Evolutionary conservation across 37 sponge, comb jelly and placozoan genomes (phyloP), one percentile per base, ranked within the genome.

Genomic region (Chondrosia reniformis): DNA sequence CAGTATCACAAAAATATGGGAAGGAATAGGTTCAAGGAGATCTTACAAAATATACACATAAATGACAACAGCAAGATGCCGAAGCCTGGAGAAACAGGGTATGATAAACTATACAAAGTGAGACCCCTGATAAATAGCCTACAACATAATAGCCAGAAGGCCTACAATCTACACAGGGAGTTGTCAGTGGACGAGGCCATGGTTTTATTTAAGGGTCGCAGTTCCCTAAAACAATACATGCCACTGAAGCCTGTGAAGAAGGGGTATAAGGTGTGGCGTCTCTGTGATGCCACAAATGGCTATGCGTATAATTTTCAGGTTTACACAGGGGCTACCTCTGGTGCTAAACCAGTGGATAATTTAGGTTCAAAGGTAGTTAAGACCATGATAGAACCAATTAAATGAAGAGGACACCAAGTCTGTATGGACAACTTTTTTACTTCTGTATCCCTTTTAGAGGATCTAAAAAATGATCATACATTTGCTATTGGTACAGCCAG

Each of bases 71-170:
- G 5, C 2, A 64, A 7, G 33, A 64, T 64, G 66, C 66, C 66
- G 17, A 4, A 32, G 32, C 34, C 66, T 64, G 66, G 66, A 2
- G 2, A 4, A 2, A 2, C 66, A 32, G 33, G 33, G 4, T 10
- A 34, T 64, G 66, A 64, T 13, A 64, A 64, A 7, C 36, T 64
- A 4, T 64, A 64, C 34, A 64, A 64, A 10, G 66, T 27, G 66
- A 64, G 33, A 7, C 66, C 66, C 28, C 3, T 64, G 33, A 32
- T 64, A 2, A 4, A 4, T 36, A 64, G 8, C 28, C 28, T 64
- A 4, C 7, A 36, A 28, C 34, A n/a, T 3, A 64, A 64, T 7
- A 64, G 66, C 36, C 66, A 32, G 33, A 36, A 32, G 3, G 31
- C 66, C n/a, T 8, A 36, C 5, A 32, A 66, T 2, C 67, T 36